Evolutionary conservation across 2,113 vertebrate genomes (phyloP), one percentile per base, ranked within the genome.

Genomic region (Stomatorhinus ivindoensis): DNA sequence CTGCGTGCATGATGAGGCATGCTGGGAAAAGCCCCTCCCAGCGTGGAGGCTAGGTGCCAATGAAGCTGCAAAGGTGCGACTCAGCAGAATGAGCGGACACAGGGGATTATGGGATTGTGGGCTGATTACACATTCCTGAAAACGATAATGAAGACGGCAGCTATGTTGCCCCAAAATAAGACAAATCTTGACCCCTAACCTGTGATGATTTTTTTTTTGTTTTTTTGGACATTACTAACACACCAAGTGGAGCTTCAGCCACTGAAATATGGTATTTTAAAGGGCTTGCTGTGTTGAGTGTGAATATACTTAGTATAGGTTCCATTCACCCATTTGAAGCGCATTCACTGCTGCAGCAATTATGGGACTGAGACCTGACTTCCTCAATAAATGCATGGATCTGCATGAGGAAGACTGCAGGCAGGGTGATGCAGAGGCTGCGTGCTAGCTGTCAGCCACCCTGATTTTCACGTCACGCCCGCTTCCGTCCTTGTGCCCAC

Each of bases 51-150:
- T 9, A 10, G n/a, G 80, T 39, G 42, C 80, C 35, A 42, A 46
- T 19, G 21, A 27, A 65, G 61, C 61, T 11, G 21, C 47, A 31
- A 35, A n/a, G 47, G 31, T 19, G 50, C 2, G 50, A 35, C 85
- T 53, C 85, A 51, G 44, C 58, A 51, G 47, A 51, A 15, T 11
- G 11, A 27, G 19, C 39, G 48, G 24, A 39, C 27, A 19, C n/a
- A 50, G 31, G n/a, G 73, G 73, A 89, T 82, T 51, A 53, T 55
- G 88, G 50, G 88, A 82, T 89, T 80, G 27, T 31, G n/a, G 85
- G n/a, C 50, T 87, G 85, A 35, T 53, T 87, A 82, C 73, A 44
- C 7, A n/a, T 84, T 84, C 10, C 39, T 84, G 21, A 48, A 53
- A 21, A 53, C 50, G 50, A 53, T 44, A 82, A 15, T 48, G 39